These are phyloP conservation scores for Hydropsyche betteni DNA, from an alignment of 2,888 invertebrate species.

Conservation along the genomic window DNA sequence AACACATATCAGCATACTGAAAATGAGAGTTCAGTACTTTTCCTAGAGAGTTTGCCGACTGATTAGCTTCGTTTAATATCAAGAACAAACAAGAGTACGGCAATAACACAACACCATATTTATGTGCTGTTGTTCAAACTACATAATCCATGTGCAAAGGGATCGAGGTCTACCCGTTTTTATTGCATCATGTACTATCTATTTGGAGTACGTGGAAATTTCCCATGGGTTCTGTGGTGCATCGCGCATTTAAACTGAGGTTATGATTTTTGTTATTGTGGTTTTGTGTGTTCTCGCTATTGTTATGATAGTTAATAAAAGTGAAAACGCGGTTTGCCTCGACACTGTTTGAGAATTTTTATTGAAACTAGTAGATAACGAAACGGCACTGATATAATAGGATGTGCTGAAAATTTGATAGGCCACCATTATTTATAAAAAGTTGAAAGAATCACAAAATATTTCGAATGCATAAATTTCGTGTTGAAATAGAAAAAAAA, in stretches of 20 bases:
- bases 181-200: not conserved
- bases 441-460: no score
- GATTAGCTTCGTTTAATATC: conserved; percentile 1
- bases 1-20: not conserved
- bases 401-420: no score
- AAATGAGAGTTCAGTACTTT: conserved; percentile 23
- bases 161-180: not conserved
- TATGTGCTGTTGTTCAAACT: no score
- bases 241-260: not conserved
- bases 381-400: no score
- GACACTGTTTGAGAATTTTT: not conserved
- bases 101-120: conserved; percentile 3
- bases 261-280: not conserved
- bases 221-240: not conserved
- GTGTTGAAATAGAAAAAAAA: no score
- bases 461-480: no score
- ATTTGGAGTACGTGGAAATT: conserved; percentile 19
- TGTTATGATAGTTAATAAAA: not conserved
- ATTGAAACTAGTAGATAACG: no score
- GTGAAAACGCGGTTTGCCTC: conserved; percentile 3
- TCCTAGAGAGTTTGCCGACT: conserved; percentile 29
- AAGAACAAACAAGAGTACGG: not conserved
- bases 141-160: conserved; percentile 23
- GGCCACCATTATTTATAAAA: no score
- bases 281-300: not conserved